Base-by-base conservation (phyloP, 2,888 invertebrate species). In the Polymixis flavicincta region DNA sequence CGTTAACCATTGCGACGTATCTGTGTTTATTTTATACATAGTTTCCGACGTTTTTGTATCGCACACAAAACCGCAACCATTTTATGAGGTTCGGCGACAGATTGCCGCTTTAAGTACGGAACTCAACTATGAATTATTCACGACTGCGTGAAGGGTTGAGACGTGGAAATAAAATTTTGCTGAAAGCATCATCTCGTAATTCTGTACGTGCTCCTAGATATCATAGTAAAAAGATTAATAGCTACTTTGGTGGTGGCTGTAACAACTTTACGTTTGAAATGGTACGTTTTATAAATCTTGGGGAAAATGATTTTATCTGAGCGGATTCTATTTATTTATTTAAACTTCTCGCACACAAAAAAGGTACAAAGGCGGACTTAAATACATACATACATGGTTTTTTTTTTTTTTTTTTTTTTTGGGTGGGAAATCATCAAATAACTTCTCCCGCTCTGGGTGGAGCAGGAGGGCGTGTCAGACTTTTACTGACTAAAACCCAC, bases 51-150 rank as follows among this genome's bases (percentile, higher is more conserved):
- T 84, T 80, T 73, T 73, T 74, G 76, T 77, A 71, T 71, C 83
- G 86, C 85, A 85, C 85, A 86, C 87, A 88, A 90, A 92, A 90
- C 90, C 90, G 86, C 90, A 88, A 84, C 88, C 77, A 88, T 92
- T 93, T 93, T 92, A 92, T 90, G 90, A 90, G 85, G 88, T 83
- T 86, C 88, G 77, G 83, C 90, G 91, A 93, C 92, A 93, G 93
- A 94, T 94, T 94, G 93, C 90, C 90, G 91, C 93, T 94, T 93
- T 92, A 92, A 94, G 92, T 92, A 92, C 90, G 93, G 92, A 91
- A 91, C 92, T 91, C 85, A 73, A 89, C 84, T 90, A 93, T 94
- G 94, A 94, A 94, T 94, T 89, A 94, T 94, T 94, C 93, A 95
- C 82, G 89, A 90, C 87, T 87, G 88, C 85, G 89, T 91, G 88